Conservation (phyloP, 2,888 invertebrate genomes). For the Fissipunctia ypsillon region DNA sequence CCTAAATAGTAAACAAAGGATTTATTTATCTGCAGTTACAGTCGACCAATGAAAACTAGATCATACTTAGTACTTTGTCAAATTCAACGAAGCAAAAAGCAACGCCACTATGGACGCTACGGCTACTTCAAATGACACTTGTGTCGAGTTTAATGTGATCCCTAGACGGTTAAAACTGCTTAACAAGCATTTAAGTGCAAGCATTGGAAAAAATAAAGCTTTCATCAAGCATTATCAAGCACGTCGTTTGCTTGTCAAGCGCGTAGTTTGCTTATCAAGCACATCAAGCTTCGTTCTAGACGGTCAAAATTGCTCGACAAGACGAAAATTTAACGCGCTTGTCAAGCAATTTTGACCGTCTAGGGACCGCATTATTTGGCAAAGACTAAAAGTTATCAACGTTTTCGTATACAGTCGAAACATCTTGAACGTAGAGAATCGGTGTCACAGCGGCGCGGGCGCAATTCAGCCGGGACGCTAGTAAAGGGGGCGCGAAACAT, state of each 20-base stretch:
- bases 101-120: background rate
- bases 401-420: constrained; percentile 66
- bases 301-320: no score
- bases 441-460: constrained; percentile 72
- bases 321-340: no score
- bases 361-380: no score
- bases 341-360: no score
- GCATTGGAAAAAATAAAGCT: no score
- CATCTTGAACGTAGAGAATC: constrained; percentile 76
- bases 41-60: constrained; percentile 21
- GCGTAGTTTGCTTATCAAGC: no score
- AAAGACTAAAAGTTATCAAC: constrained; percentile 32
- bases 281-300: no score
- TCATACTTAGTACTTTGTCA: constrained; percentile 28
- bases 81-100: background rate
- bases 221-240: no score
- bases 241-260: no score
- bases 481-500: constrained; percentile 80
- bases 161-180: no score
- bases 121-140: constrained; percentile 10
- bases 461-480: constrained; percentile 64
- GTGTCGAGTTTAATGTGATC: constrained; percentile 28
- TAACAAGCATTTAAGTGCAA: no score
- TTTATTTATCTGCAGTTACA: constrained; percentile 55
- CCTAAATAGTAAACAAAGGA: constrained; percentile 53